These are phyloP conservation scores for Paedocypris sp. DNA, from an alignment of 2,113 vertebrate genomes.

Conservation along the genomic window DNA sequence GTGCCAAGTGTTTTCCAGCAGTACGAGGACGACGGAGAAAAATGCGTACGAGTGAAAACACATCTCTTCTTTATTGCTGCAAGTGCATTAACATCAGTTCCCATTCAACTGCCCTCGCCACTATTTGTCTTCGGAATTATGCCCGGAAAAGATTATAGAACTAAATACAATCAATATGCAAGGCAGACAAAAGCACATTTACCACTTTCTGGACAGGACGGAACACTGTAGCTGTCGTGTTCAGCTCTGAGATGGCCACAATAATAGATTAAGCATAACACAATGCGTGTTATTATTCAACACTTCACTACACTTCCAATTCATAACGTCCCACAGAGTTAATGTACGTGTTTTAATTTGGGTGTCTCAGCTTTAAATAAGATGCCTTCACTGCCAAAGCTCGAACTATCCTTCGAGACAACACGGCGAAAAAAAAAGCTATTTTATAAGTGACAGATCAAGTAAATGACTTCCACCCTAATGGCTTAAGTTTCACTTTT, in stretches of 20 bases:
- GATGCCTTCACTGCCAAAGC: not conserved
- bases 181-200: not conserved
- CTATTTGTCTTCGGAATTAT: not conserved
- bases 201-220: not conserved
- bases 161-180: slow-evolving; percentile 3
- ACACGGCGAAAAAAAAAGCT: not conserved
- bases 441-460: slow-evolving; percentile 10
- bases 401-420: not conserved
- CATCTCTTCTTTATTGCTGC: not conserved
- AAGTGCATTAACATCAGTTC: not conserved
- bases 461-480: slow-evolving; percentile 15
- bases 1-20: not conserved
- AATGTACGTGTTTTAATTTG: not conserved
- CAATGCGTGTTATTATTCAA: not conserved
- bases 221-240: not conserved
- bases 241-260: not conserved
- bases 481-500: slow-evolving; percentile 9
- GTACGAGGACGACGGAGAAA: not conserved
- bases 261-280: slow-evolving; percentile 4
- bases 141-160: not conserved
- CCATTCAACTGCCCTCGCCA: not conserved
- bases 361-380: not conserved
- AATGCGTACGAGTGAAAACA: not conserved
- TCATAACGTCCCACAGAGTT: not conserved
- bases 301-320: not conserved